Conservation (phyloP, 2,797 vertebrate genomes). For the Spinibarbus caldwelli region DNA sequence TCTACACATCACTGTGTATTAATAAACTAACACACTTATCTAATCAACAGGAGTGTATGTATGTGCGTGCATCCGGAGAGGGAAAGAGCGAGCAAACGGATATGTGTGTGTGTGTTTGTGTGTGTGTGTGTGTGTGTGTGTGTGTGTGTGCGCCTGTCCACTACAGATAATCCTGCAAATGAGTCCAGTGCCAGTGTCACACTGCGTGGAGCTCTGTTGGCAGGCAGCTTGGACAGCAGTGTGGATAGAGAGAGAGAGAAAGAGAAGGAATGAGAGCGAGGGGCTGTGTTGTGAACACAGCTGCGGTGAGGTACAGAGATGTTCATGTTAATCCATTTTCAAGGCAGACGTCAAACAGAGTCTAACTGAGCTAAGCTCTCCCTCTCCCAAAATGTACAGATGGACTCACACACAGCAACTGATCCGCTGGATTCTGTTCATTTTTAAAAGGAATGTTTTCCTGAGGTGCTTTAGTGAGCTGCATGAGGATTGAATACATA, state of each 20-base stretch:
- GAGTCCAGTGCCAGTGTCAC: constrained; percentile 55
- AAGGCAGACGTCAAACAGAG: constrained; percentile 54
- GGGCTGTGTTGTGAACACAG: constrained; percentile 52
- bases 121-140: constrained; percentile 43
- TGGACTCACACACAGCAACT: constrained; percentile 37
- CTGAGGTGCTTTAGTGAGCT: constrained; percentile 23
- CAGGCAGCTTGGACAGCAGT: constrained; percentile 24
- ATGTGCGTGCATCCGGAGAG: constrained; percentile 18
- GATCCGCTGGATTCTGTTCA: constrained; percentile 33
- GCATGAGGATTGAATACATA: not conserved
- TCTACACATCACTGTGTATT: constrained; percentile 47
- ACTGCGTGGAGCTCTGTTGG: constrained; percentile 29
- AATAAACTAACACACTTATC: constrained; percentile 66
- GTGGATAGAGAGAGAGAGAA: constrained; percentile 11
- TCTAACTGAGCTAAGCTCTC: constrained; percentile 40
- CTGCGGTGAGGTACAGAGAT: constrained; percentile 49
- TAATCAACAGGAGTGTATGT: constrained; percentile 63
- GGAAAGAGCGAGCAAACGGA: not conserved
- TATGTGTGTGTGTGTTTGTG: no score
- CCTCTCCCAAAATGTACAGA: constrained; percentile 27
- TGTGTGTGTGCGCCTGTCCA: constrained; percentile 37
- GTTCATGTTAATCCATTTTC: constrained; percentile 57
- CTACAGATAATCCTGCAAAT: constrained; percentile 63
- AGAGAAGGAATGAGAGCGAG: not conserved
- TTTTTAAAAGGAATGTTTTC: constrained; percentile 31